These are phyloP conservation scores for Halcyon chelicuti DNA, from an alignment of 2,797 vertebrate genomes.

Conservation along the genomic window DNA sequence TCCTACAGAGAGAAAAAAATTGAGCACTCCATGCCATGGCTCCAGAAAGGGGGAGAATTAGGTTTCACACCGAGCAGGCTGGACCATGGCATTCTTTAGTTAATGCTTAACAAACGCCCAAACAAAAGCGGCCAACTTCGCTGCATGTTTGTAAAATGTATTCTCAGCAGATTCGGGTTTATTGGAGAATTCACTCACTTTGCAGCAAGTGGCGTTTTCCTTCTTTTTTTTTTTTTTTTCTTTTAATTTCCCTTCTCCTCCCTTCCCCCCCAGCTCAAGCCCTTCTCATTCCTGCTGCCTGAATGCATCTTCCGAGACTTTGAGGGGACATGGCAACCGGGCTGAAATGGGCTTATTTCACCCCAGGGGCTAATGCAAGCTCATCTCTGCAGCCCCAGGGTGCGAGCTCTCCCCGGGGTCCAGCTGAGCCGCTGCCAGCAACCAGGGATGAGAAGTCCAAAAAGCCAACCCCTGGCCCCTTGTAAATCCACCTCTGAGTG, in stretches of 20 bases:
- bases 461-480: background rate
- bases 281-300: slow-evolving; percentile 73
- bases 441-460: background rate
- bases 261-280: slow-evolving; percentile 40
- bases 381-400: accelerated
- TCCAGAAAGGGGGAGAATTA: slow-evolving; percentile 98
- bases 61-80: slow-evolving; percentile 91
- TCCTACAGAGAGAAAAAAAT: slow-evolving; percentile 92
- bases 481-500: background rate
- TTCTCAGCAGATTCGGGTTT: slow-evolving; percentile 86
- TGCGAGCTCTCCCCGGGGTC: accelerated
- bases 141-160: slow-evolving; percentile 91
- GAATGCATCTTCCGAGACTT: slow-evolving; percentile 65
- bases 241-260: slow-evolving; percentile 54
- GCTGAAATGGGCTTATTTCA: slow-evolving; percentile 45
- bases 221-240: background rate
- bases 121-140: slow-evolving; percentile 93
- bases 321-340: slow-evolving; percentile 66
- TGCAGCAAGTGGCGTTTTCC: slow-evolving; percentile 58
- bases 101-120: slow-evolving; percentile 95
- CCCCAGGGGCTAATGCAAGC: background rate
- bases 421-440: background rate
- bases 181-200: slow-evolving; percentile 75
- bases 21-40: slow-evolving; percentile 95
- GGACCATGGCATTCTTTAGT: slow-evolving; percentile 95